phyloP scores from a whole-genome alignment of 2,797 vertebrate species.

The Passerculus sandwichensis region DNA sequence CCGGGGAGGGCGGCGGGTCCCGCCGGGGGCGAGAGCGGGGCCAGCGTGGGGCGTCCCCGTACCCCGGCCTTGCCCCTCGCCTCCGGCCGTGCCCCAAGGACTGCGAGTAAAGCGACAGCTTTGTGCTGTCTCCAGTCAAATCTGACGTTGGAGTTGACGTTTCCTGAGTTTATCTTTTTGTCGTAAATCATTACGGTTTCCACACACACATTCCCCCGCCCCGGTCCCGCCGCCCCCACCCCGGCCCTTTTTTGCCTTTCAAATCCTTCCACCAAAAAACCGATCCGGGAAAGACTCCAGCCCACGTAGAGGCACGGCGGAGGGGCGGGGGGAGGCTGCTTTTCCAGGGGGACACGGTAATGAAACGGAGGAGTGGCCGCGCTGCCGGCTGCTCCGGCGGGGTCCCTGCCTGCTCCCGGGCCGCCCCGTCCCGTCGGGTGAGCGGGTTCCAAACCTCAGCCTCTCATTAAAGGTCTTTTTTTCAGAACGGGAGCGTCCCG shows the following conservation, averaged over 20 bases:
- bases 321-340: neutral
- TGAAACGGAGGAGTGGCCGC: slow-evolving; percentile 7
- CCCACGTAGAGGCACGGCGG: slow-evolving; percentile 57
- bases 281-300: slow-evolving; percentile 34
- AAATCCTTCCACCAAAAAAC: slow-evolving; percentile 57
- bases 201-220: neutral
- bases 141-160: slow-evolving; percentile 30
- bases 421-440: neutral
- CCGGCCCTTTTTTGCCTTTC: neutral
- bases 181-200: slow-evolving; percentile 56
- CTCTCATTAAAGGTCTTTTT: neutral
- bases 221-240: neutral
- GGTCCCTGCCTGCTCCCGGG: neutral
- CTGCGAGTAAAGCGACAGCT: slow-evolving; percentile 11
- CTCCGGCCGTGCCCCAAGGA: neutral
- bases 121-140: slow-evolving; percentile 23
- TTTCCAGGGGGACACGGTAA: slow-evolving; percentile 3
- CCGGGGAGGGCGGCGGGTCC: neutral
- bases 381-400: neutral
- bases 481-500: neutral
- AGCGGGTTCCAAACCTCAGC: neutral
- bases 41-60: neutral
- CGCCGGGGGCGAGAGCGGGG: neutral
- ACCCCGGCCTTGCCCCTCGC: neutral
- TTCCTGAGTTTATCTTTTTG: slow-evolving; percentile 58